Base-by-base conservation (phyloP, 2,888 invertebrate species). In the Trachelus tabidus region DNA sequence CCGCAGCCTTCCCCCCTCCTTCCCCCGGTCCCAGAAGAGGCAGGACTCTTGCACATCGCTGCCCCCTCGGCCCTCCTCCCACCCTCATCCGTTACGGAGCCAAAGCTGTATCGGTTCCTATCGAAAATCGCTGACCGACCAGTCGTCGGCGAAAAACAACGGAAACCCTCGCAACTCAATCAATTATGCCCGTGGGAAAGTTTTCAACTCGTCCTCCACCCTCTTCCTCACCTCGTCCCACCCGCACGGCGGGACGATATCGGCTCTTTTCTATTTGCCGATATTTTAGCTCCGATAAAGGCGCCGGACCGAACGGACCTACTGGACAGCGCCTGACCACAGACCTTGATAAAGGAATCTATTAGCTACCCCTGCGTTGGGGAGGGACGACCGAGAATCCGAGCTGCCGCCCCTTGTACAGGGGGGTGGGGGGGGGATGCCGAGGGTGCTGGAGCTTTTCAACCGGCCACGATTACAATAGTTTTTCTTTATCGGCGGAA, bases 261-360 rank as follows among this genome's bases (percentile, higher is more conserved):
- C 79, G 76, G 77, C 77, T 80, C 82, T 85, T 85, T 85, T 85
- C 85, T 85, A 87, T 88, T 87, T 87, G 85, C 81, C 84, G 88
- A 88, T 88, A 87, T 87, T 86, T 87, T 84, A 87, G 81, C 79
- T 81, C 77, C 85, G 88, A 89, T 89, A 88, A 88, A 87, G 84
- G 82, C 84, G 80, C 79, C 81, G 83, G 85, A 83, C 83, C 77
- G 80, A 79, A 78, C 76, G 79, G 78, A 78, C 79, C 73, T 79
- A 75, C 40, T 40, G 40, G 15, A 40, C 40, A 40, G 40, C 40
- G 40, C 15, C 40, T 40, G 40, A 15, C 40, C 40, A 40, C 40
- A 40, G 40, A 75, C 81, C 81, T 83, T 87, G 88, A 89, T 88
- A 88, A 88, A 87, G 87, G 85, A 89, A 89, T 89, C 89, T 88